phyloP scores from a whole-genome alignment of 2,113 vertebrate species.

The Sinocyclocheilus anophthalmus region DNA sequence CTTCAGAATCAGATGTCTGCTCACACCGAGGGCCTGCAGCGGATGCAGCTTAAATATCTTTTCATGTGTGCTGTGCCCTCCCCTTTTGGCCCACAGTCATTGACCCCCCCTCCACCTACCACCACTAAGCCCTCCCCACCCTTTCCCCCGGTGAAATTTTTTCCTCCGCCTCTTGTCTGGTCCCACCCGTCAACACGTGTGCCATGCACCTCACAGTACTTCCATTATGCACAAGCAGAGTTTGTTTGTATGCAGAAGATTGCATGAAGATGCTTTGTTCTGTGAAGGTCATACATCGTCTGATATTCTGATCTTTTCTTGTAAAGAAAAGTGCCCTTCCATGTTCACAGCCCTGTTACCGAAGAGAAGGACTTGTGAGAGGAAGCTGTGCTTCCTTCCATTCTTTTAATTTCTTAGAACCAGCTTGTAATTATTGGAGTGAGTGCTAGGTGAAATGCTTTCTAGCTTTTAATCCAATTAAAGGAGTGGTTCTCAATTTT shows the following conservation, averaged over 20 bases:
- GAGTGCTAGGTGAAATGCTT: not conserved
- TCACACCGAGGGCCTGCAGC: conserved; percentile 68
- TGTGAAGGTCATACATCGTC: not conserved
- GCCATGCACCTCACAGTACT: conserved; percentile 55
- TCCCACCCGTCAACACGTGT: conserved; percentile 78
- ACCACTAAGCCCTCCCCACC: conserved; percentile 63
- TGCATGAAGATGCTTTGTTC: not conserved
- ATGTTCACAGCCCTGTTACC: not conserved
- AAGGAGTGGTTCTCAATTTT: conserved; percentile 10
- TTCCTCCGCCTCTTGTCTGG: conserved; percentile 50
- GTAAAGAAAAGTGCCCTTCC: not conserved
- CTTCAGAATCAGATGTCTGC: conserved; percentile 62
- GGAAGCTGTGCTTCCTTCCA: not conserved
- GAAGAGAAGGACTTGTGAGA: not conserved
- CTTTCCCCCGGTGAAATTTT: conserved; percentile 47
- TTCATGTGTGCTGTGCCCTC: conserved; percentile 79
- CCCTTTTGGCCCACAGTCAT: conserved; percentile 69
- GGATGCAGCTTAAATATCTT: conserved; percentile 91
- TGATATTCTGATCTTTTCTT: not conserved
- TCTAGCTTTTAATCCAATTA: not conserved
- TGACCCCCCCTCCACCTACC: conserved; percentile 63
- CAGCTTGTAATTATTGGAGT: not conserved
- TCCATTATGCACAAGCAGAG: not conserved
- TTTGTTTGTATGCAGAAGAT: not conserved
- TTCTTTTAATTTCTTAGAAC: not conserved